These are phyloP conservation scores for Festucalex cinctus DNA, from an alignment of 2,113 vertebrate genomes.

Conservation along the genomic window DNA sequence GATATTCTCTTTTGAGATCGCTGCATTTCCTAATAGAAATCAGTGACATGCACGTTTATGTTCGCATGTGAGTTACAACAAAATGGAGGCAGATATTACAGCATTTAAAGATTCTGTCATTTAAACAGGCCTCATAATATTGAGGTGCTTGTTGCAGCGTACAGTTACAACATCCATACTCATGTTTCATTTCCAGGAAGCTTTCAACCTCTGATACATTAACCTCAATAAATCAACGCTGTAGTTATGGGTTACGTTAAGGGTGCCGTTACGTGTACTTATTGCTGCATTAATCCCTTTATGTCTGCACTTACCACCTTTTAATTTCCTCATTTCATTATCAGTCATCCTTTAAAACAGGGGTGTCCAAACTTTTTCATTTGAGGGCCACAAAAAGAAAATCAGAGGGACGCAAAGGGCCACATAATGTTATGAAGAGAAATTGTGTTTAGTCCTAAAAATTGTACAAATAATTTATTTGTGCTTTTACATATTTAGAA, in stretches of 20 bases:
- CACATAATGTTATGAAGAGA: too few relatives aligned
- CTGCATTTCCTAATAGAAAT: neutral
- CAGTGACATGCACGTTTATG: neutral
- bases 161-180: slow-evolving; percentile 34
- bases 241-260: slow-evolving; percentile 34
- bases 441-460: too few relatives aligned
- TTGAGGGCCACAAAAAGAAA: too few relatives aligned
- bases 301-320: neutral
- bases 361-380: too few relatives aligned
- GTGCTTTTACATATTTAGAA: too few relatives aligned
- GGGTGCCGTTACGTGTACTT: neutral
- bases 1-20: neutral
- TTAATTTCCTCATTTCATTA: neutral
- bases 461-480: too few relatives aligned
- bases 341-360: neutral
- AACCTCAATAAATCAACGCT: slow-evolving; percentile 34
- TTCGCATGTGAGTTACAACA: too few relatives aligned
- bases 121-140: slow-evolving; percentile 20
- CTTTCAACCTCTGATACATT: slow-evolving; percentile 44
- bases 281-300: neutral
- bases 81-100: too few relatives aligned
- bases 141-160: slow-evolving; percentile 23
- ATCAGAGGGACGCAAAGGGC: too few relatives aligned
- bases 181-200: slow-evolving; percentile 57
- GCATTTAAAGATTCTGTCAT: too few relatives aligned